Base-by-base conservation (phyloP, 2,888 invertebrate species). In the Mesorhabditis belari region DNA sequence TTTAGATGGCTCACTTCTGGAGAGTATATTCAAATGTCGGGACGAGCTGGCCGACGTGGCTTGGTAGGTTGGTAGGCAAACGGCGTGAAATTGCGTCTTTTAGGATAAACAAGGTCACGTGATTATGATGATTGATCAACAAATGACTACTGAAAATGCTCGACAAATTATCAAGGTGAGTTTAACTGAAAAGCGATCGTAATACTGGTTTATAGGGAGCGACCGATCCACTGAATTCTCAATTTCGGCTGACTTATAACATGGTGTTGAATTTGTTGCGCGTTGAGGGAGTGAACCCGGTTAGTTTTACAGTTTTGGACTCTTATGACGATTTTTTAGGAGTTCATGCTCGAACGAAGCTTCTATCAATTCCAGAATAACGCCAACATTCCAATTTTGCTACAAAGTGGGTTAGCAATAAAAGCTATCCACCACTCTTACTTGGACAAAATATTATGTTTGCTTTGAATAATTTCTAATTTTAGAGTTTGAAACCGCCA, bases 291-390 rank as follows among this genome's bases (percentile, higher is more conserved):
- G 96, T 98, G 59, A 96, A 98, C 84, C 98, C 98, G 0, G 96
- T 21, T 12, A 19, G 23, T 35, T 35, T 35, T 35, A 17, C 44
- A 9, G 44, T n/a, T 35, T n/a, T 9, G 12, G 12, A 17, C 44
- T 35, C 12, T 9, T 17, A 35, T 35, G 44, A 35, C 44, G 49
- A 66, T 72, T 60, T 96, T 98, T 84, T 98, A 98, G 0, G 95
- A 98, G 82, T 98, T 92, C 81, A 96, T 99, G 93, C 85, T 99
- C 80, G 95, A 96, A 81, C 86, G 94, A 66, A 94, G 94, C 74
- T 99, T 99, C 84, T 94, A 89, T 83, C 98, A 99, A 83, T 99
- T 98, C 81, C 99, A 99, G 85, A 98, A 96, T 84, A 95, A 94
- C 83, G 88, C 93, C 0, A 87, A 89, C 19, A 91, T 99, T 77